Evolutionary conservation across 2,797 vertebrate genomes (phyloP).

Genomic region (Calcarius lapponicus): DNA sequence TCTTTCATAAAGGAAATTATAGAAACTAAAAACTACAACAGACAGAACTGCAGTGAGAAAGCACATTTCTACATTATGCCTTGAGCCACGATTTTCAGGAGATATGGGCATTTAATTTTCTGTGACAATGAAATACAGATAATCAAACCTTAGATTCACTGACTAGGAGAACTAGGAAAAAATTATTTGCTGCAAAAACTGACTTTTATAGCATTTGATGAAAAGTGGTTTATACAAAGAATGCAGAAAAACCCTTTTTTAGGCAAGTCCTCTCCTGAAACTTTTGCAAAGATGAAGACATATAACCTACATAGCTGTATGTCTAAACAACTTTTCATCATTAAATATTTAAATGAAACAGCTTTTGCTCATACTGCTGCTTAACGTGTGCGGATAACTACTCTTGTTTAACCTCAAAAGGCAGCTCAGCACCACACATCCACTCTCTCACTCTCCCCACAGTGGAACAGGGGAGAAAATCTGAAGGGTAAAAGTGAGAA

Average conservation of each 20-base stretch:
- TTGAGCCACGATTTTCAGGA: background rate
- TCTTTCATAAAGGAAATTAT: background rate
- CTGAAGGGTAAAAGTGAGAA: background rate
- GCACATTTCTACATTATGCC: background rate
- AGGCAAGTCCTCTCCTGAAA: background rate
- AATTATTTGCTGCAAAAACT: background rate
- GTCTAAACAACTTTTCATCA: background rate
- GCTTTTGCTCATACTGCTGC: background rate
- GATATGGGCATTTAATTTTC: background rate
- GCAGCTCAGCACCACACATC: background rate
- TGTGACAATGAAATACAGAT: background rate
- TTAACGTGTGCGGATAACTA: background rate
- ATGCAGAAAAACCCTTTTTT: background rate
- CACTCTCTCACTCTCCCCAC: fast-evolving
- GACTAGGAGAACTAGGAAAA: background rate
- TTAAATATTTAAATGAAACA: background rate
- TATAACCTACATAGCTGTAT: background rate
- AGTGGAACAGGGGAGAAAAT: background rate
- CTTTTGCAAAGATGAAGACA: background rate
- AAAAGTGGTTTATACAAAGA: background rate
- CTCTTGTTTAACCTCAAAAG: background rate
- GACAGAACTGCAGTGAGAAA: background rate
- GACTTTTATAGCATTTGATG: background rate
- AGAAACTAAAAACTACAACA: background rate
- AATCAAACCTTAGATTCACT: background rate